These are phyloP conservation scores for Tryphoninae sp. DNA, from an alignment of 2,888 invertebrate species.

Conservation along the genomic window DNA sequence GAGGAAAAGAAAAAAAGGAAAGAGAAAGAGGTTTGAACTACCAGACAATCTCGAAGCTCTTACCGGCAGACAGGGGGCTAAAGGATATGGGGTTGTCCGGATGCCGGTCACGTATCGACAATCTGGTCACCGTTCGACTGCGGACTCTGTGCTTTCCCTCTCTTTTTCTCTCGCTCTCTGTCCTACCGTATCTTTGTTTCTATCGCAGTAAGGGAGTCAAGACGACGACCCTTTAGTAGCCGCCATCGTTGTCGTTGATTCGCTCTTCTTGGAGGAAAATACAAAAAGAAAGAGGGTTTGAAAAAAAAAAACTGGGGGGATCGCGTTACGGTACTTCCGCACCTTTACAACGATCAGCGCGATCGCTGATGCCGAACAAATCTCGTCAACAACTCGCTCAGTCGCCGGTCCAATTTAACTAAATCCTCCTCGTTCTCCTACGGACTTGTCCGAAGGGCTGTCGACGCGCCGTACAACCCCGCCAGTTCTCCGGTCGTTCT, in stretches of 20 bases:
- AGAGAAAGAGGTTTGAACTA: slow-evolving; percentile 61
- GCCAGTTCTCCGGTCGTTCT: slow-evolving; percentile 42
- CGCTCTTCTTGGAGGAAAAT: slow-evolving; percentile 38
- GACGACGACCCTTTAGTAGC: slow-evolving; percentile 53
- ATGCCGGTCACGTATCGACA: slow-evolving; percentile 77
- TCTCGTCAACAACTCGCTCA: slow-evolving; percentile 73
- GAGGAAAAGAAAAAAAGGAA: slow-evolving; percentile 16
- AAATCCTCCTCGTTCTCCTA: slow-evolving; percentile 79
- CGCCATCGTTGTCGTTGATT: slow-evolving; percentile 47
- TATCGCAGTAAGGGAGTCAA: slow-evolving; percentile 22
- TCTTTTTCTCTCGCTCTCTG: slow-evolving; percentile 15
- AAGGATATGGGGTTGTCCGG: slow-evolving; percentile 63
- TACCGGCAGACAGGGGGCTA: slow-evolving; percentile 52
- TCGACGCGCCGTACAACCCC: slow-evolving; percentile 28
- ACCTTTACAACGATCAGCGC: slow-evolving; percentile 75
- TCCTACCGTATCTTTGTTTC: neutral
- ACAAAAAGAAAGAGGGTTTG: slow-evolving; percentile 57
- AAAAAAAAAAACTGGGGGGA: slow-evolving; percentile 38
- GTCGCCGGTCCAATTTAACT: slow-evolving; percentile 81
- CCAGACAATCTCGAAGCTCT: slow-evolving; percentile 69
- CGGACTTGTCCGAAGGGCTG: slow-evolving; percentile 34
- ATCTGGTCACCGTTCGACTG: slow-evolving; percentile 72
- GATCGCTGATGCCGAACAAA: slow-evolving; percentile 77
- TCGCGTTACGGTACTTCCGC: slow-evolving; percentile 59
- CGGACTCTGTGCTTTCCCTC: slow-evolving; percentile 48